These are phyloP conservation scores for Poecilia gillii DNA, from an alignment of 2,797 vertebrate species.

Conservation along the genomic window DNA sequence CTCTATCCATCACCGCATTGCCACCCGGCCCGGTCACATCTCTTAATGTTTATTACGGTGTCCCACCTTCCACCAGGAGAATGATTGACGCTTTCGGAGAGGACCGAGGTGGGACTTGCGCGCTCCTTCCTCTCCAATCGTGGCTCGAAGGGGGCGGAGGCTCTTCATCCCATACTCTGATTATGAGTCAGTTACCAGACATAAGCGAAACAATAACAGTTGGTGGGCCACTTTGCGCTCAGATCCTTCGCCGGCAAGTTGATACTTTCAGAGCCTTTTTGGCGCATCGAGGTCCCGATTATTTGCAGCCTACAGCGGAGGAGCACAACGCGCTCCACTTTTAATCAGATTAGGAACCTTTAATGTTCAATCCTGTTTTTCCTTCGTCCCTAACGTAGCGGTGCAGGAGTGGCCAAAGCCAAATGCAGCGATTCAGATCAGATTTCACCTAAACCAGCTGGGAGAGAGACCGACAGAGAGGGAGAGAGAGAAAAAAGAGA, in stretches of 20 bases:
- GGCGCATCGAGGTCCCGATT: slow-evolving; percentile 53
- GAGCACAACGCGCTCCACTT: slow-evolving; percentile 66
- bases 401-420: slow-evolving; percentile 80
- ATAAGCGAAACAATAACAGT: slow-evolving; percentile 79
- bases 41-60: slow-evolving; percentile 82
- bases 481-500: slow-evolving; percentile 21
- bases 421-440: slow-evolving; percentile 85
- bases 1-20: slow-evolving; percentile 81
- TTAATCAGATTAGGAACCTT: slow-evolving; percentile 76
- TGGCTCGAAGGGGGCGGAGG: slow-evolving; percentile 77
- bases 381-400: slow-evolving; percentile 67
- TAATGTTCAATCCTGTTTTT: slow-evolving; percentile 60
- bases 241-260: slow-evolving; percentile 54
- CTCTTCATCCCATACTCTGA: slow-evolving; percentile 73
- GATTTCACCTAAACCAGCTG: slow-evolving; percentile 85
- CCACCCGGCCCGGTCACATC: slow-evolving; percentile 80
- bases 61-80: slow-evolving; percentile 73
- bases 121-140: slow-evolving; percentile 78
- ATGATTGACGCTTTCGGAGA: slow-evolving; percentile 79
- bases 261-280: slow-evolving; percentile 34
- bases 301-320: slow-evolving; percentile 45
- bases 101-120: slow-evolving; percentile 78
- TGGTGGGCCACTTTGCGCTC: slow-evolving; percentile 61
- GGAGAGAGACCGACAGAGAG: slow-evolving; percentile 55
- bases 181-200: slow-evolving; percentile 80